Conservation (phyloP, 2,113 vertebrate species). For the Callaeas wilsoni region DNA sequence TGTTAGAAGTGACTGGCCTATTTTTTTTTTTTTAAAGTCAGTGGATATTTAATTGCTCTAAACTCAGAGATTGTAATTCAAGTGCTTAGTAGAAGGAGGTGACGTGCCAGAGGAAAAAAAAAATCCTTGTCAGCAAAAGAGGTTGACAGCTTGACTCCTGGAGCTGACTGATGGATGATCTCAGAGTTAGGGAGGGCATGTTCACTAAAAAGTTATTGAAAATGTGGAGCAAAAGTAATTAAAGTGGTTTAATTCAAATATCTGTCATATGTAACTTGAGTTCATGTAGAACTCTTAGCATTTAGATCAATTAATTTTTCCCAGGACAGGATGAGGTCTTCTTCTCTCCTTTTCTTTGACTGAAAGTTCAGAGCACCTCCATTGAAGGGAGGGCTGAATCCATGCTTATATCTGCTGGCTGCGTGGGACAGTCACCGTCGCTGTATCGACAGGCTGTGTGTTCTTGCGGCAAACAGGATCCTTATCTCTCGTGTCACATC, state of each 20-base stretch:
- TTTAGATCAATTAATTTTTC: neutral
- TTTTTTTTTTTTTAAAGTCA: neutral
- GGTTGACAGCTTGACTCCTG: neutral
- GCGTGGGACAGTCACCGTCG: neutral
- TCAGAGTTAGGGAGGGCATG: neutral
- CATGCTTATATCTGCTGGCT: neutral
- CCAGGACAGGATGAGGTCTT: neutral
- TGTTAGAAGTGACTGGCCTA: neutral
- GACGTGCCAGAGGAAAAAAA: neutral
- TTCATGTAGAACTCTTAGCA: neutral
- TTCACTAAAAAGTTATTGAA: conserved; percentile 4
- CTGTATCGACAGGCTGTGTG: neutral
- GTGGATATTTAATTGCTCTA: neutral
- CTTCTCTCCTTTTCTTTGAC: neutral
- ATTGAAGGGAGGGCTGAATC: neutral
- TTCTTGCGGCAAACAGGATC: neutral
- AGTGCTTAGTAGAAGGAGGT: neutral
- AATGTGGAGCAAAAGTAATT: conserved; percentile 1
- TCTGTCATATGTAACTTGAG: neutral
- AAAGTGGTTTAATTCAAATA: conserved; percentile 7
- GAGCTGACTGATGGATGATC: conserved; percentile 1
- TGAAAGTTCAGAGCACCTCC: neutral
- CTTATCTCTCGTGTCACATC: neutral
- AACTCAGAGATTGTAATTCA: neutral
- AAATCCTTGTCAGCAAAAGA: neutral